Evolutionary conservation across 2,113 vertebrate species (phyloP).

Genomic region (Leucoraja erinaceus): DNA sequence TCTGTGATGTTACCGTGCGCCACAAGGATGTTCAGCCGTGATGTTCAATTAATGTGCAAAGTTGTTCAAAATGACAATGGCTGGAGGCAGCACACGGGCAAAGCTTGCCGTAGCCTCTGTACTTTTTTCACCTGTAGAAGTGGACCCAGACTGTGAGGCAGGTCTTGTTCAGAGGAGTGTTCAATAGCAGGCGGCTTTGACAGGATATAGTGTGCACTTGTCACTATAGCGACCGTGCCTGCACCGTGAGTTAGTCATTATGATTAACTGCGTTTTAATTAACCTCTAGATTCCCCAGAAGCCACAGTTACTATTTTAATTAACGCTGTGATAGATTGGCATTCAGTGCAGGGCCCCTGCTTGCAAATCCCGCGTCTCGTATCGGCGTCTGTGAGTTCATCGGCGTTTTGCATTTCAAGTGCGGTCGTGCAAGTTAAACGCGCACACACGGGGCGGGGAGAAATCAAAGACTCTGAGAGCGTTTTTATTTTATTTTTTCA

Average conservation of each 20-base stretch:
- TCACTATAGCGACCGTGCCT: not conserved
- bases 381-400: not conserved
- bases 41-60: not conserved
- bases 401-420: not conserved
- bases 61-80: not conserved
- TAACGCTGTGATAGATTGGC: not conserved
- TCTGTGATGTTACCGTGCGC: not conserved
- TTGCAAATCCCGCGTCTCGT: not conserved
- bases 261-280: constrained; percentile 1
- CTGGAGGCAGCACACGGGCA: not conserved
- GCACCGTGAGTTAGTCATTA: not conserved
- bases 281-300: constrained; percentile 11
- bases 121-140: not conserved
- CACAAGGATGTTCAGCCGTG: not conserved
- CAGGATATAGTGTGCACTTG: not conserved
- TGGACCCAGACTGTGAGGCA: not conserved
- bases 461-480: not conserved
- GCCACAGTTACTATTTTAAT: constrained; percentile 1
- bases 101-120: not conserved
- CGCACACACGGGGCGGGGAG: not conserved
- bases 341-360: not conserved
- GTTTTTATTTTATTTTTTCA: not conserved
- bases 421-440: not conserved
- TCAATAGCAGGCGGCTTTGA: not conserved
- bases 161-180: not conserved